Evolutionary conservation across 2,797 vertebrate genomes (phyloP).

Genomic region (Siniperca undulata): DNA sequence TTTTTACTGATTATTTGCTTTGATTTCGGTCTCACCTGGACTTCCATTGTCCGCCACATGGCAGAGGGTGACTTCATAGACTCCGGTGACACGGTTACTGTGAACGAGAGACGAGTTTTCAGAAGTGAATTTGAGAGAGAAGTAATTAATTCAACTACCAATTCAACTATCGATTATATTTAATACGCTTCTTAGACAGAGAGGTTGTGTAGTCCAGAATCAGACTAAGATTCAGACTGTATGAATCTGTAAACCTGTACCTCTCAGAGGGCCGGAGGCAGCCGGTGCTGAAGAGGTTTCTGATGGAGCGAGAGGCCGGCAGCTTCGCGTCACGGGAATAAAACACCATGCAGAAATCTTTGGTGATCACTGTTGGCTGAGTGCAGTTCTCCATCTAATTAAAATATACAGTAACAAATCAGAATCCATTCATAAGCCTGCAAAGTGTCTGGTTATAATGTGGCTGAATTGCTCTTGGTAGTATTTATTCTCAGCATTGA

Average conservation of each 20-base stretch:
- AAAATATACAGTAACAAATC: conserved; percentile 17
- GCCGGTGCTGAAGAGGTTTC: conserved; percentile 96
- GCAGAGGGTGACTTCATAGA: conserved; percentile 97
- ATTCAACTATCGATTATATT: not conserved
- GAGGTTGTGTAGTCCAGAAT: not conserved
- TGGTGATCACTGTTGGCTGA: conserved; percentile 96
- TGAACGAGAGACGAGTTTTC: not conserved
- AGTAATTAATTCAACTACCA: not conserved
- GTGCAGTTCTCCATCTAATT: conserved; percentile 97
- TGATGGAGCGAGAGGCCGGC: conserved; percentile 95
- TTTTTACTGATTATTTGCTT: not conserved
- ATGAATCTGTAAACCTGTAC: conserved; percentile 73
- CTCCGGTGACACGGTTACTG: conserved; percentile 96
- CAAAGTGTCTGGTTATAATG: not conserved
- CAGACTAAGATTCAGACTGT: not conserved
- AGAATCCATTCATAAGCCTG: not conserved
- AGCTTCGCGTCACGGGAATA: conserved; percentile 97
- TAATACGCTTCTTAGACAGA: not conserved
- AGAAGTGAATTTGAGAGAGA: not conserved
- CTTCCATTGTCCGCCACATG: conserved; percentile 94
- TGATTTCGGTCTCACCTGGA: conserved; percentile 87
- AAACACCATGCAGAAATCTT: conserved; percentile 99
- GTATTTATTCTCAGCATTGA: not conserved
- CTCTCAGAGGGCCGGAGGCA: conserved; percentile 93
- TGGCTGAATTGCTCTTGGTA: not conserved